Conservation (phyloP, 2,113 vertebrate species). For the Tretioscincus oriximinensis region DNA sequence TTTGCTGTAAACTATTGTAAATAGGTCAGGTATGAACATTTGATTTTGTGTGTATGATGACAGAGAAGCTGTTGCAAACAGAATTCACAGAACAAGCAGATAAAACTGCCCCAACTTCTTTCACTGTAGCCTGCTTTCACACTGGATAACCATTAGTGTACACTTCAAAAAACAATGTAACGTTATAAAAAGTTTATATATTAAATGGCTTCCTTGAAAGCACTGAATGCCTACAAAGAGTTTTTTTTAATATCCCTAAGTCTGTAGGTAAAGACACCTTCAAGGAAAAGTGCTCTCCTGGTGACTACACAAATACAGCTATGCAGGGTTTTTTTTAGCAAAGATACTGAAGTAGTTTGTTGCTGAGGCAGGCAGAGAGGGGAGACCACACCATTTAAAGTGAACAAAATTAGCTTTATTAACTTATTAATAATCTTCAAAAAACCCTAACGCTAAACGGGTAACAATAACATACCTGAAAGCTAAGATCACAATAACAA, state of each 20-base stretch:
- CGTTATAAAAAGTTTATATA: slow-evolving; percentile 66
- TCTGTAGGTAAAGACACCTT: no score
- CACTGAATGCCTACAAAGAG: slow-evolving; percentile 47
- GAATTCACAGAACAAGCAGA: slow-evolving; percentile 48
- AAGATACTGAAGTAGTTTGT: no score
- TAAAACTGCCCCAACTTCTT: slow-evolving; percentile 65
- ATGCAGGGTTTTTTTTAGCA: no score
- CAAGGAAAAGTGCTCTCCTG: no score
- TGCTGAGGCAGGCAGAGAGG: no score
- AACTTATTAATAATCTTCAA: no score
- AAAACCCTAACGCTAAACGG: no score
- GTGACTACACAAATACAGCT: no score
- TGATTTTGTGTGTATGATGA: not conserved
- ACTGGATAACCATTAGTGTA: slow-evolving; percentile 55
- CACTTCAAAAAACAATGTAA: slow-evolving; percentile 56
- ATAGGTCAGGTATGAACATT: not conserved
- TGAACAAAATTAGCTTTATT: no score
- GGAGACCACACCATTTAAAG: no score
- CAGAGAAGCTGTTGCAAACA: slow-evolving; percentile 60
- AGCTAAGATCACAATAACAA: no score
- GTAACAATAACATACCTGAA: no score
- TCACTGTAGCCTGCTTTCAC: slow-evolving; percentile 62
- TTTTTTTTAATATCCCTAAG: slow-evolving; percentile 39
- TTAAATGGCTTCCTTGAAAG: slow-evolving; percentile 56
- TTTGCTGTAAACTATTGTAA: not conserved